phyloP scores from a whole-genome alignment of 2,113 vertebrate genomes.

The Bothrops jararaca region DNA sequence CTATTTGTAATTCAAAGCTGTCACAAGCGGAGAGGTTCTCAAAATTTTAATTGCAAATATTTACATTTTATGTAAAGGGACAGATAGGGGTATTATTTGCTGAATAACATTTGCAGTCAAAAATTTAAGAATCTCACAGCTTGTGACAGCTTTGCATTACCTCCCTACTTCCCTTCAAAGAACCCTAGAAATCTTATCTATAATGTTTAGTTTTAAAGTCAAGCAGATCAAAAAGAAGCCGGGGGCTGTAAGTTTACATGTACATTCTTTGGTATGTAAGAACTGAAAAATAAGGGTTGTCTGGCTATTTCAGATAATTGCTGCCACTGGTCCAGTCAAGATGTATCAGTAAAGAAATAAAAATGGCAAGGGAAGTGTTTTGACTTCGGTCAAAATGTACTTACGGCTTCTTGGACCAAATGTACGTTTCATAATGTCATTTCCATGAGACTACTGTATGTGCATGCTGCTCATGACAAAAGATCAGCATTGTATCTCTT shows the following conservation, averaged over 20 bases:
- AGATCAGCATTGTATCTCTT: not conserved
- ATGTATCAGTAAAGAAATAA: not conserved
- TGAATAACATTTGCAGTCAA: not conserved
- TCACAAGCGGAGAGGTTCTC: not conserved
- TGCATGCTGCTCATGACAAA: not conserved
- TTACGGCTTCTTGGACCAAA: not conserved
- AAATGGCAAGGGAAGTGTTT: not conserved
- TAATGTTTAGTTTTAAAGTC: not conserved
- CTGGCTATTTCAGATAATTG: not conserved
- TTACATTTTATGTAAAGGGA: not conserved
- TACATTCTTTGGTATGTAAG: not conserved
- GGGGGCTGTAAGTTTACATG: not conserved
- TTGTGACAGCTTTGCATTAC: not conserved
- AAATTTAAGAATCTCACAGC: not conserved
- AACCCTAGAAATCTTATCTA: not conserved
- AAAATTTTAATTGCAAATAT: not conserved
- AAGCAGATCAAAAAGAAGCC: not conserved
- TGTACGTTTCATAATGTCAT: not conserved
- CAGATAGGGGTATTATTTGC: not conserved
- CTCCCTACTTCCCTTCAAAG: not conserved
- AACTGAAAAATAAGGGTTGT: not conserved
- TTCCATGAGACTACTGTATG: not conserved
- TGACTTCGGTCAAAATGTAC: not conserved
- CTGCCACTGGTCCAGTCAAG: not conserved
- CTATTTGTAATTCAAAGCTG: not conserved